A percentile compares a stretch with the other conserved stretches of the same genome.
These are phyloP conservation scores for Synergus japonicus DNA, from an alignment of 2,888 invertebrate species.

Conservation along the genomic window DNA sequence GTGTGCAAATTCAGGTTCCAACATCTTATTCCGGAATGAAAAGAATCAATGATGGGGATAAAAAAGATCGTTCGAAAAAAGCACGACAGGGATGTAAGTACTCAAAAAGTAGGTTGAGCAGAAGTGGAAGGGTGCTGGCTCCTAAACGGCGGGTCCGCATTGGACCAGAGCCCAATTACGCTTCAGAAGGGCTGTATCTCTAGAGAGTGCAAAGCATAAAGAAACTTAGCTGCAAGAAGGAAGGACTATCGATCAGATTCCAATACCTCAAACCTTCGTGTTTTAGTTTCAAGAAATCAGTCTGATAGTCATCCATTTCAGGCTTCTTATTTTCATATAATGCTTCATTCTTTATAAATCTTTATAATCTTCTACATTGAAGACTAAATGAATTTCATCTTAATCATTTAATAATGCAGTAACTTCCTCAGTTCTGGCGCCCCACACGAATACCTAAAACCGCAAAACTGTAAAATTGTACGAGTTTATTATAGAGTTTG, in stretches of 20 bases:
- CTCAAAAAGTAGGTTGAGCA: constrained; percentile 37
- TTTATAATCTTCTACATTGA: too few relatives aligned
- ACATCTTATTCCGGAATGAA: constrained; percentile 3
- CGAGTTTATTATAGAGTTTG: neutral
- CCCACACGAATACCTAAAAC: neutral
- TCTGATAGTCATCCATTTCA: neutral
- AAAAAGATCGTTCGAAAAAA: constrained; percentile 34
- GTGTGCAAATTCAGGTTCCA: neutral
- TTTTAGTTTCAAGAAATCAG: neutral
- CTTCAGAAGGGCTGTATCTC: constrained; percentile 17
- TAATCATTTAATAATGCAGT: too few relatives aligned
- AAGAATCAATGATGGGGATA: constrained; percentile 35
- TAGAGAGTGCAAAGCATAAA: constrained; percentile 15
- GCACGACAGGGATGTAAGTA: constrained; percentile 32
- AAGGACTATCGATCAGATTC: constrained; percentile 9
- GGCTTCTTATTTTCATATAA: too few relatives aligned
- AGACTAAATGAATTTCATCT: too few relatives aligned
- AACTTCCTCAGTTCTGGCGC: too few relatives aligned
- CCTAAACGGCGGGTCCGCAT: constrained; percentile 41
- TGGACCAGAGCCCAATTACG: constrained; percentile 40
- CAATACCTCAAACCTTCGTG: neutral
- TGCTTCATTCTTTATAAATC: too few relatives aligned
- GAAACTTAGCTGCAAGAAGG: constrained; percentile 15
- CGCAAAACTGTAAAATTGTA: neutral
- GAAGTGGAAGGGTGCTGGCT: constrained; percentile 27